These are phyloP conservation scores for Molossus alvarezi DNA, from an alignment of 2,797 vertebrate genomes.

Conservation along the genomic window DNA sequence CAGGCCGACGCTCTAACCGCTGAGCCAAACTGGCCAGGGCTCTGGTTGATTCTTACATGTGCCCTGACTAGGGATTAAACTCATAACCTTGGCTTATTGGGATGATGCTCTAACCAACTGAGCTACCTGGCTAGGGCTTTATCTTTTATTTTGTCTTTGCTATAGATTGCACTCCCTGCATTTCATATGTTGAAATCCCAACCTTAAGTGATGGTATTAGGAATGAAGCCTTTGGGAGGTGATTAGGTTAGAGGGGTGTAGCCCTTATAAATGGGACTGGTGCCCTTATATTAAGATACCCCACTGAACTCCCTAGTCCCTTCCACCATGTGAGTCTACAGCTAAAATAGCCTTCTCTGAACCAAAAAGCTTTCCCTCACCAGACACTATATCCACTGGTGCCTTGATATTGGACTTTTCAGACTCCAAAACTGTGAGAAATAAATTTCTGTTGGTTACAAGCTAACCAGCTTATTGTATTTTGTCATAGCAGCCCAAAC, in stretches of 20 bases:
- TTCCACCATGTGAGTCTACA: background rate
- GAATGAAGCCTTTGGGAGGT: background rate
- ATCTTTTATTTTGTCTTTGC: background rate
- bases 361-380: background rate
- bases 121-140: background rate
- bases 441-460: too few relatives aligned
- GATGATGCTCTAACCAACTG: background rate
- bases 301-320: background rate
- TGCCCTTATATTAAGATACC: background rate
- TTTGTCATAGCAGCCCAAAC: too few relatives aligned
- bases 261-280: background rate
- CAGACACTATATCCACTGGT: too few relatives aligned
- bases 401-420: too few relatives aligned
- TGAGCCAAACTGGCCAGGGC: too few relatives aligned
- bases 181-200: background rate
- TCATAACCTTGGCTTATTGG: background rate
- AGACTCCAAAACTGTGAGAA: too few relatives aligned
- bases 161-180: background rate
- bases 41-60: background rate
- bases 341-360: background rate
- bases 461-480: too few relatives aligned
- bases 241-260: background rate
- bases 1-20: too few relatives aligned
- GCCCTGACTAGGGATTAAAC: background rate
- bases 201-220: background rate